Conservation (phyloP, 2,888 invertebrate species). For the Ochropacha duplaris region DNA sequence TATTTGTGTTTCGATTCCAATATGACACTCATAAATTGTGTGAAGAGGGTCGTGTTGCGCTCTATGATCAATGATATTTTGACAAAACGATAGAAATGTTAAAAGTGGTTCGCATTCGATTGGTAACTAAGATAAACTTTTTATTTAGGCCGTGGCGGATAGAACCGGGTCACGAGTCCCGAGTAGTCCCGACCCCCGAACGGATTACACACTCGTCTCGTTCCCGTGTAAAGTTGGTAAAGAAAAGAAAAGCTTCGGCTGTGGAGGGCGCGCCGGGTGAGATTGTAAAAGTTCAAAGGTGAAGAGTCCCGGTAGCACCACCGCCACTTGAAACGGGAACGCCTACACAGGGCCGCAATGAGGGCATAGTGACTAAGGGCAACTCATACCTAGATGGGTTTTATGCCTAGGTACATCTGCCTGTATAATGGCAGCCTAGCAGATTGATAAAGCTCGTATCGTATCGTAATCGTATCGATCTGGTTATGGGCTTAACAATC, state of each 20-base stretch:
- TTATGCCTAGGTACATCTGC: too few relatives aligned
- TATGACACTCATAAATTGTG: too few relatives aligned
- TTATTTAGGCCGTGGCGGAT: conserved; percentile 25
- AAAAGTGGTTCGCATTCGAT: conserved; percentile 18
- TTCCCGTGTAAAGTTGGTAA: conserved; percentile 25
- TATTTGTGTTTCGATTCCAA: too few relatives aligned
- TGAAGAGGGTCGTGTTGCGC: too few relatives aligned
- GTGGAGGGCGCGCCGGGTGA: conserved; percentile 22
- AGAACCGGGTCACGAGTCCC: conserved; percentile 40
- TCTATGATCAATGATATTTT: conserved; percentile 9
- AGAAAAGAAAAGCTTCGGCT: conserved; percentile 28
- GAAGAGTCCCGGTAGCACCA: conserved; percentile 25
- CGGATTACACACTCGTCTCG: conserved; percentile 36
- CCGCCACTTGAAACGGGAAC: conserved; percentile 28
- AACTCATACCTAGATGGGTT: too few relatives aligned
- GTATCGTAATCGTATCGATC: too few relatives aligned
- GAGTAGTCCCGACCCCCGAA: conserved; percentile 46
- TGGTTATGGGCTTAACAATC: too few relatives aligned
- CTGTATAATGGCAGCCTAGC: too few relatives aligned
- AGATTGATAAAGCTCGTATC: too few relatives aligned
- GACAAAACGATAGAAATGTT: conserved; percentile 19
- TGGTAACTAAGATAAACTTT: conserved; percentile 31
- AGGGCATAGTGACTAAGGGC: background rate
- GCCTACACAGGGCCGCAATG: conserved; percentile 19
- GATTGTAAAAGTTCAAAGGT: conserved; percentile 55